phyloP scores from a whole-genome alignment of 2,113 vertebrate genomes.

The Poecile atricapillus region DNA sequence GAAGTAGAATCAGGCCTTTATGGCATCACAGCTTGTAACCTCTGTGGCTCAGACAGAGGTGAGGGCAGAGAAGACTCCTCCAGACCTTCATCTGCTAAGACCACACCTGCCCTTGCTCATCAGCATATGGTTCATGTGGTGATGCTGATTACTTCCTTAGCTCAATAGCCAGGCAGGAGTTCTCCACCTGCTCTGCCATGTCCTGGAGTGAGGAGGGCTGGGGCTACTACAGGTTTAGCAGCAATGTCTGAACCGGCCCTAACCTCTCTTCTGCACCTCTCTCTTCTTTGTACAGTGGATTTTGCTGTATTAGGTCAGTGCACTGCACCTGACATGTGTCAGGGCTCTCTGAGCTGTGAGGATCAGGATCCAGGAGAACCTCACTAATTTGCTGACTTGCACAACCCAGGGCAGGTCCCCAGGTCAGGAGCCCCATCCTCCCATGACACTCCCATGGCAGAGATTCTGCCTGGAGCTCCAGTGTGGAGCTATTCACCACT shows the following conservation, averaged over 20 bases:
- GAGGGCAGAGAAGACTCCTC: background rate
- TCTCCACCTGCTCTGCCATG: background rate
- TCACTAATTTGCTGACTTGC: slow-evolving; percentile 9
- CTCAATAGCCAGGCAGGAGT: background rate
- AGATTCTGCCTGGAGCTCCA: background rate
- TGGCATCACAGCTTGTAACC: background rate
- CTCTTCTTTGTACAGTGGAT: background rate
- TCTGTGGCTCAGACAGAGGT: background rate
- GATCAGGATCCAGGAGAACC: slow-evolving; percentile 46
- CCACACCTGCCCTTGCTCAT: background rate
- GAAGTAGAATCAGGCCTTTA: background rate
- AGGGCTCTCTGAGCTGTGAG: background rate
- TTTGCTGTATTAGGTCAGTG: background rate
- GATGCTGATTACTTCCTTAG: background rate
- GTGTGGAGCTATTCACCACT: background rate
- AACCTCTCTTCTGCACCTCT: background rate
- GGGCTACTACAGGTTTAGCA: background rate
- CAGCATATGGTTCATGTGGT: background rate
- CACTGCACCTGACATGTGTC: background rate
- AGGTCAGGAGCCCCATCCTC: background rate
- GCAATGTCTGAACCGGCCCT: slow-evolving; percentile 62
- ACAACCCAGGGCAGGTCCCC: background rate
- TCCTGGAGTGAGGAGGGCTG: background rate
- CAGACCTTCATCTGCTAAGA: background rate
- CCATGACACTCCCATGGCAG: fast-evolving